Conservation (phyloP, 2,888 invertebrate genomes). For the Bimastos eiseni region DNA sequence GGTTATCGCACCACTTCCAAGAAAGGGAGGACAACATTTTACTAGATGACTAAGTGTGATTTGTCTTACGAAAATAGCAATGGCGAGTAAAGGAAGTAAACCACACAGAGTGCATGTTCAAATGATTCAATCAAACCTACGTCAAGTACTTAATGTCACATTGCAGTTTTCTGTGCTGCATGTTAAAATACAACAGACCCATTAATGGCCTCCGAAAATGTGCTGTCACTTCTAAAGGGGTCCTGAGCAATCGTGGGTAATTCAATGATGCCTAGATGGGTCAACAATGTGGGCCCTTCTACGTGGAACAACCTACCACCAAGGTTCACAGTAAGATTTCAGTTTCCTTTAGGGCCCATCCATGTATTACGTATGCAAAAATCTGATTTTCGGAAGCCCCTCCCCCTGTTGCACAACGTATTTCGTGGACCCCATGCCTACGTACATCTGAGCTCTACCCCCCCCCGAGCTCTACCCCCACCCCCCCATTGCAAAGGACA, state of each 20-base stretch:
- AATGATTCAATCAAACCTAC: not conserved
- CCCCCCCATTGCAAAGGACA: too few species aligned
- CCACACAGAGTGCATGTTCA: not conserved
- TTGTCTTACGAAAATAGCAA: not conserved
- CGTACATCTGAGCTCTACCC: too few species aligned
- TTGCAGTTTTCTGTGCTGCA: not conserved
- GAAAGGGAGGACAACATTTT: too few species aligned
- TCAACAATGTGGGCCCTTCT: not conserved
- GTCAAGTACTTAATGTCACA: not conserved
- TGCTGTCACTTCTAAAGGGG: not conserved
- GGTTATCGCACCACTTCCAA: too few species aligned
- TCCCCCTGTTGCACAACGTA: too few species aligned
- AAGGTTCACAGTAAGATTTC: too few species aligned
- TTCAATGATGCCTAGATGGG: not conserved
- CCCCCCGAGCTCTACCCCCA: too few species aligned
- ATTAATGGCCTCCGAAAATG: not conserved
- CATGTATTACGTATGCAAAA: too few species aligned
- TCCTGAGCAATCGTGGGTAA: not conserved
- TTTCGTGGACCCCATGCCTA: too few species aligned
- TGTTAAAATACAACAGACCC: not conserved
- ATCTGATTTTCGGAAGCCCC: too few species aligned
- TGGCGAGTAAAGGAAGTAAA: not conserved
- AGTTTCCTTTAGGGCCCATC: too few species aligned
- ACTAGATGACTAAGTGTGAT: not conserved
- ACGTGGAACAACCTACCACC: too few species aligned